Evolutionary conservation across 2,113 vertebrate genomes (phyloP).

Genomic region (Macrotis lagotis): DNA sequence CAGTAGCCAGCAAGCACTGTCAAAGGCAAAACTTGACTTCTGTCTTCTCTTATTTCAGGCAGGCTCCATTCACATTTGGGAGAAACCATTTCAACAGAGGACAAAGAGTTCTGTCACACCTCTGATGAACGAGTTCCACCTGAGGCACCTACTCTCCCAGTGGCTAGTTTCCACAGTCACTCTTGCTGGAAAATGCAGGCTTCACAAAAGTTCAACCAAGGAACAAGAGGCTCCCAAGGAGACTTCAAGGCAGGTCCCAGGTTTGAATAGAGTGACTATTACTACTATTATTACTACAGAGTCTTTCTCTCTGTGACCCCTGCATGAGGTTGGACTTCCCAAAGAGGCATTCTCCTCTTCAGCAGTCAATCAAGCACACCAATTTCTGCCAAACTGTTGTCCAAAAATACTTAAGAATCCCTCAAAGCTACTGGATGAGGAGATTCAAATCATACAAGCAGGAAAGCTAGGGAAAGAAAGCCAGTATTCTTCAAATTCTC

Average conservation of each 20-base stretch:
- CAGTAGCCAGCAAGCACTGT: not conserved
- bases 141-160: not conserved
- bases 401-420: not conserved
- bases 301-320: not conserved
- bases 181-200: not conserved
- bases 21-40: not conserved
- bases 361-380: not conserved
- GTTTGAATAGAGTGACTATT: not conserved
- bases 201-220: not conserved
- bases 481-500: not conserved
- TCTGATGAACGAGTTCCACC: not conserved
- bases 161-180: not conserved
- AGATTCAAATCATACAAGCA: not conserved
- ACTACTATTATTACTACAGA: too few relatives aligned
- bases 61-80: not conserved
- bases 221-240: not conserved
- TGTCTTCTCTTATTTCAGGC: not conserved
- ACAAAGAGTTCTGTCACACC: not conserved
- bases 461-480: not conserved
- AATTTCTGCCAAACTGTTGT: not conserved
- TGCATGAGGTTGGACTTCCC: not conserved
- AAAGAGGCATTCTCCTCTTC: not conserved
- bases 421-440: not conserved
- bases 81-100: too few relatives aligned
- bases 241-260: not conserved